Percentiles rank a stretch among this genome's conserved stretches.
phyloP scores from a whole-genome alignment of 23 tunicate genomes.

The Halocynthia aurantium region DNA sequence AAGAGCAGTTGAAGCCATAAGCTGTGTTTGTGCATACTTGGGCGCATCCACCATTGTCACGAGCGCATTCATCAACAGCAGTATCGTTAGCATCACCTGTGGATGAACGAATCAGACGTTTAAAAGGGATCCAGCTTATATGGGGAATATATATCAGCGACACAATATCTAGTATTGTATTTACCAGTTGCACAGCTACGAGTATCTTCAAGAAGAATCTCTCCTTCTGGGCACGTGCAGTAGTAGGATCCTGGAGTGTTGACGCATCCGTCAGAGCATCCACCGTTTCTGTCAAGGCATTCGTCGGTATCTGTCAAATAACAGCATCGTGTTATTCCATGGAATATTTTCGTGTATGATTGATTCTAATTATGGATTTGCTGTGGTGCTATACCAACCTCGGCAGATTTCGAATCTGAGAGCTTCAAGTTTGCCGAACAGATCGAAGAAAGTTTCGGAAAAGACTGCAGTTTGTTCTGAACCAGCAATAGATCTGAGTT shows the following conservation, averaged over 20 bases:
- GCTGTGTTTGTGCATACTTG: constrained; percentile 48
- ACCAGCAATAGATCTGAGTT: constrained; percentile 49
- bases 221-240: constrained; percentile 80
- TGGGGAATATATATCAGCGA: background rate
- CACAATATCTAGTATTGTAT: background rate
- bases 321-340: background rate
- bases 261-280: constrained; percentile 74
- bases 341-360: background rate
- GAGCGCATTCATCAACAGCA: constrained; percentile 73
- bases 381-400: constrained; percentile 26
- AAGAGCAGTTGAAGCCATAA: constrained; percentile 61
- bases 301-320: constrained; percentile 65
- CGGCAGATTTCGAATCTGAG: constrained; percentile 38
- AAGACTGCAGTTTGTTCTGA: constrained; percentile 31
- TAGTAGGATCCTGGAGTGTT: constrained; percentile 80
- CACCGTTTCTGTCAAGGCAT: constrained; percentile 66
- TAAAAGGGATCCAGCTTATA: no score
- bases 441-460: constrained; percentile 42
- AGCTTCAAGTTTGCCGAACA: constrained; percentile 21
- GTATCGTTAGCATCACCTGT: background rate
- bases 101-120: no score
- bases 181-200: constrained; percentile 61
- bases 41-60: constrained; percentile 80
- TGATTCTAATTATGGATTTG: background rate
- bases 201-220: constrained; percentile 41